Conservation (phyloP, 2,888 invertebrate species). For the Portevinia maculata region DNA sequence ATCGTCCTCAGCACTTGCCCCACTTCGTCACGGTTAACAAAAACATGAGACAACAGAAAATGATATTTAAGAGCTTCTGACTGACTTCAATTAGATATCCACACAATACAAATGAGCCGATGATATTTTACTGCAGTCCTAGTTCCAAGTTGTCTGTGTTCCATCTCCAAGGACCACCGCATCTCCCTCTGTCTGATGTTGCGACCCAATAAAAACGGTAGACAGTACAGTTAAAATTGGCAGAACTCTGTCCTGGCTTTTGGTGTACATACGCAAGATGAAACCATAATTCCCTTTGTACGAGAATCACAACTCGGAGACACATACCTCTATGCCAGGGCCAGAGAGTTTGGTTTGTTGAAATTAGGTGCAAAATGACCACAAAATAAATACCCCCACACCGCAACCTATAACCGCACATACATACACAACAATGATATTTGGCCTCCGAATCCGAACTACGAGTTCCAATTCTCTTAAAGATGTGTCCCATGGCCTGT, state of each 20-base stretch:
- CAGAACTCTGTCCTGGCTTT: constrained; percentile 55
- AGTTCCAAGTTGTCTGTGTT: constrained; percentile 55
- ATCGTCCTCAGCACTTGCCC: constrained; percentile 33
- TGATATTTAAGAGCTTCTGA: constrained; percentile 64
- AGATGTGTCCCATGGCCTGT: constrained; percentile 36
- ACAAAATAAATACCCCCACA: constrained; percentile 76
- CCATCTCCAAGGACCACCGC: constrained; percentile 31
- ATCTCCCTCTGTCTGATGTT: background rate
- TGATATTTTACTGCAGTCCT: constrained; percentile 69
- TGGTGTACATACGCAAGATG: constrained; percentile 68
- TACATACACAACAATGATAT: constrained; percentile 51
- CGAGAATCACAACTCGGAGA: constrained; percentile 45
- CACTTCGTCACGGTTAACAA: constrained; percentile 14
- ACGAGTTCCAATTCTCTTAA: constrained; percentile 18
- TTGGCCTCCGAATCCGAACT: constrained; percentile 50
- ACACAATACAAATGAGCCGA: constrained; percentile 73
- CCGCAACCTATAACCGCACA: background rate
- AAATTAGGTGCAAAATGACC: constrained; percentile 81
- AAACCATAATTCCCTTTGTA: constrained; percentile 70
- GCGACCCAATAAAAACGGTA: constrained; percentile 31
- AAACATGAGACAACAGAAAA: constrained; percentile 65
- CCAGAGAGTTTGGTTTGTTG: constrained; percentile 56
- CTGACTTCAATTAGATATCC: constrained; percentile 73
- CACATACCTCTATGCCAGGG: constrained; percentile 34
- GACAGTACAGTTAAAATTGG: constrained; percentile 61